These are phyloP conservation scores for Cichladusa arquata DNA, from an alignment of 2,113 vertebrate genomes.

Conservation along the genomic window DNA sequence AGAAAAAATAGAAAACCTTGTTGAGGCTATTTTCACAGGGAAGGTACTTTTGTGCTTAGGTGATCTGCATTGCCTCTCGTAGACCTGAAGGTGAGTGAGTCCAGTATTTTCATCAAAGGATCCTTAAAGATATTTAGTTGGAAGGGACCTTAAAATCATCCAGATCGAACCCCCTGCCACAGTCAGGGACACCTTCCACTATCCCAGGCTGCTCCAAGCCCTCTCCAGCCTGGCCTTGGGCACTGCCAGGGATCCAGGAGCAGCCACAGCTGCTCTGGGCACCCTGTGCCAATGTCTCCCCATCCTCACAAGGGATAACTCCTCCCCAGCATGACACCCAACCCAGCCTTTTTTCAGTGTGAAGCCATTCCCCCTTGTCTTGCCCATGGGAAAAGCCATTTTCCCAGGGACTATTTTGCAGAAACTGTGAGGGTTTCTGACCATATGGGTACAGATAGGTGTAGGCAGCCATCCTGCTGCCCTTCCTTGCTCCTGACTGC, in stretches of 20 bases:
- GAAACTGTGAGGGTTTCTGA: background rate
- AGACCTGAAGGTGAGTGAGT: background rate
- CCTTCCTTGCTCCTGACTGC: background rate
- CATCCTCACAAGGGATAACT: background rate
- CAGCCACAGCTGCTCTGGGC: background rate
- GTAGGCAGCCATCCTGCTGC: background rate
- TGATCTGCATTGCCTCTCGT: background rate
- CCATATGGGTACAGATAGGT: rapidly evolving
- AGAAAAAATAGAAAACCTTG: background rate
- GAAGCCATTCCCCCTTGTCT: background rate
- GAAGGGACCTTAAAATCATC: background rate
- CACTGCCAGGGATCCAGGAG: background rate
- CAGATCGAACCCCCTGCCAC: rapidly evolving
- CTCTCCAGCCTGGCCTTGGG: rapidly evolving
- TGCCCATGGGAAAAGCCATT: background rate
- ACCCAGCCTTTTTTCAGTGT: background rate
- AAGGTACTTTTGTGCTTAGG: no score
- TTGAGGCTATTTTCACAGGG: background rate
- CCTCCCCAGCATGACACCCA: background rate
- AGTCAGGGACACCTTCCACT: background rate
- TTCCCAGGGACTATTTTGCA: background rate
- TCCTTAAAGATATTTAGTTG: background rate
- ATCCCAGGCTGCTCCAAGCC: rapidly evolving
- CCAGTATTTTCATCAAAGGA: background rate
- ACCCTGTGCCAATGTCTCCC: rapidly evolving